Percentiles rank a stretch among this genome's conserved stretches.
Conservation (phyloP, 1,140 invertebrate species). For the Heliconius hermathena region DNA sequence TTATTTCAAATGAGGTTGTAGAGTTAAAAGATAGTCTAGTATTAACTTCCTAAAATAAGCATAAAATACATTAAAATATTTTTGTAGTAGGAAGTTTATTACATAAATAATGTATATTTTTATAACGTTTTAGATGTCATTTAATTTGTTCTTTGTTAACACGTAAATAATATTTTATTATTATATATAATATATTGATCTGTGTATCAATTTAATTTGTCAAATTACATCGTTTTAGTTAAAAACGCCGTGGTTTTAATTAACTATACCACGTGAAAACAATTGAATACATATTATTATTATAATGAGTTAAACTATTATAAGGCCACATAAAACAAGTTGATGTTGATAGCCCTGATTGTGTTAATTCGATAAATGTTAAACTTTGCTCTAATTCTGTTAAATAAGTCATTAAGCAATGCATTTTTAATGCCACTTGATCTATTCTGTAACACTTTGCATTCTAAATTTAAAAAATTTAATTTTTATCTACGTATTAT, state of each 20-base stretch:
- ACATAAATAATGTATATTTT: neutral
- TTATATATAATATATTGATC: too few species aligned
- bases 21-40: neutral
- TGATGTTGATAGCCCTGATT: constrained; percentile 27
- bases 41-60: neutral
- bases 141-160: too few species aligned
- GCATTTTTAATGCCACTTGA: constrained; percentile 35
- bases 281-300: neutral
- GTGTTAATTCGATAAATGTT: constrained; percentile 28
- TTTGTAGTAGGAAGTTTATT: neutral
- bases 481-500: neutral
- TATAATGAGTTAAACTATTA: neutral
- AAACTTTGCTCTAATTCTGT: constrained; percentile 31
- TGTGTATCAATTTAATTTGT: too few species aligned
- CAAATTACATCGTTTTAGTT: too few species aligned
- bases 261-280: too few species aligned
- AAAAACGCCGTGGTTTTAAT: too few species aligned
- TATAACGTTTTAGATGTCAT: too few species aligned
- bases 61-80: neutral
- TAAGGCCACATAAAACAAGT: constrained; percentile 28
- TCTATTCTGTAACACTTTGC: neutral
- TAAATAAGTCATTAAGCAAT: constrained; percentile 17
- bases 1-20: neutral
- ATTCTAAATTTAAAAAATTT: neutral
- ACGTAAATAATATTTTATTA: too few species aligned